A percentile compares a stretch with the other conserved stretches of the same genome.
Conservation (phyloP, 2,113 vertebrate species). For the Dipodomys ordii region DNA sequence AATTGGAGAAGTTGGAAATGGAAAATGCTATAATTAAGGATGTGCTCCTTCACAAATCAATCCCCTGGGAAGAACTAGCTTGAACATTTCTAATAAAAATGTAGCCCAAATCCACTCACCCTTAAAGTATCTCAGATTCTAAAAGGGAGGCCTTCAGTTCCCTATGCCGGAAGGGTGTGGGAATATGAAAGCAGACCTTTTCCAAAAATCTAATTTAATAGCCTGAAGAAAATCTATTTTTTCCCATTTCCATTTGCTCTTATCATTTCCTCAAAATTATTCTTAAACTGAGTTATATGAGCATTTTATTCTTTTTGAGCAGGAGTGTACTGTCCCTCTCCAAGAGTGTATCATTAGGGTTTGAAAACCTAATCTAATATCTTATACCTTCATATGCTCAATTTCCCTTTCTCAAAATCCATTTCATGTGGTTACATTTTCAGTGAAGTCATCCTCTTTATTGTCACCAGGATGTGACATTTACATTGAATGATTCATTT, state of each 20-base stretch:
- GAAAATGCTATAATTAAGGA: conserved; percentile 10
- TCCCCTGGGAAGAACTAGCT: background rate
- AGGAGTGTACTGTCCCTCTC: background rate
- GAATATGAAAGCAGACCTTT: conserved; percentile 38
- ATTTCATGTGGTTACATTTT: conserved; percentile 65
- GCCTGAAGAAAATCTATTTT: conserved; percentile 59
- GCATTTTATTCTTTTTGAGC: conserved; percentile 66
- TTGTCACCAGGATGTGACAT: conserved; percentile 64
- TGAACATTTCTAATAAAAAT: conserved; percentile 45
- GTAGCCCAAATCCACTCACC: background rate
- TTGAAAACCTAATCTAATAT: conserved; percentile 71
- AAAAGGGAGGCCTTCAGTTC: background rate
- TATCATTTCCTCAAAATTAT: conserved; percentile 78
- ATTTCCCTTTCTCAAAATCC: conserved; percentile 69
- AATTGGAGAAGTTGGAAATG: background rate
- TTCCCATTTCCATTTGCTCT: conserved; percentile 63
- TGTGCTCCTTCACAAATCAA: conserved; percentile 3
- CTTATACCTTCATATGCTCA: conserved; percentile 65
- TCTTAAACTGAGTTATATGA: conserved; percentile 68
- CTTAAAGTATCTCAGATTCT: background rate
- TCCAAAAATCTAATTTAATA: conserved; percentile 73
- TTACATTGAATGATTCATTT: conserved; percentile 73
- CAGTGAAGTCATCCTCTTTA: conserved; percentile 61
- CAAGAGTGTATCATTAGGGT: conserved; percentile 53
- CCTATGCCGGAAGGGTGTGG: background rate